Percentiles rank a stretch among this genome's conserved stretches.
Conservation (phyloP, 2,797 vertebrate species). For the Chromobotia macracanthus region DNA sequence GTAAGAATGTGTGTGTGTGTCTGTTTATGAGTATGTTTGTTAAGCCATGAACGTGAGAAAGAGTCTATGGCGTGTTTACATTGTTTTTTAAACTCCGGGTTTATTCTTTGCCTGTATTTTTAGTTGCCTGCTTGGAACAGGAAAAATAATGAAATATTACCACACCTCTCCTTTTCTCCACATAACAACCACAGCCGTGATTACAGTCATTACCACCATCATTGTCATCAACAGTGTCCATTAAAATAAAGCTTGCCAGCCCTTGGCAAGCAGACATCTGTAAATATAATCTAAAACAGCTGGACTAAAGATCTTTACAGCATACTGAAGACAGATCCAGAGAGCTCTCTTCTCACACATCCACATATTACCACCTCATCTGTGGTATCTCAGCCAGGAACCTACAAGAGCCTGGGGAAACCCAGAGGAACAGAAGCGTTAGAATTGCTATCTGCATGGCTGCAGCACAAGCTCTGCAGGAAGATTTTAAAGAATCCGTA, state of each 20-base stretch:
- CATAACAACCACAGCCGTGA: not conserved
- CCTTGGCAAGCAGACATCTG: conserved; percentile 5
- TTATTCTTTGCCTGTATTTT: not conserved
- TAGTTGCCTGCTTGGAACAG: not conserved
- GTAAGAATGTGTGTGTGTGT: not conserved
- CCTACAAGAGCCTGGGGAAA: not conserved
- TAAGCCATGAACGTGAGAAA: not conserved
- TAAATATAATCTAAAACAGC: conserved; percentile 34
- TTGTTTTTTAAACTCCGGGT: not conserved
- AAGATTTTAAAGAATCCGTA: too few species aligned
- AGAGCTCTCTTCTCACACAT: not conserved
- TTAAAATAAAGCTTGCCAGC: conserved; percentile 9
- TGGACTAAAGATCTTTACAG: conserved; percentile 18
- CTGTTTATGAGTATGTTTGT: conserved; percentile 2
- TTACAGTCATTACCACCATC: conserved; percentile 15
- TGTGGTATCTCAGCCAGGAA: not conserved
- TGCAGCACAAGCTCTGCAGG: not conserved
- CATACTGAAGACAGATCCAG: not conserved
- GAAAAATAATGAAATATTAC: not conserved
- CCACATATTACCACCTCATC: conserved; percentile 42
- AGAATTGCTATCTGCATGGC: not conserved
- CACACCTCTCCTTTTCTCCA: not conserved
- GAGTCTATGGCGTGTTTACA: not conserved
- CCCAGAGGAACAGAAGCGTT: not conserved
- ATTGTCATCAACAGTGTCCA: conserved; percentile 7